Conservation (phyloP, 2,888 invertebrate genomes). For the Helleia helle region DNA sequence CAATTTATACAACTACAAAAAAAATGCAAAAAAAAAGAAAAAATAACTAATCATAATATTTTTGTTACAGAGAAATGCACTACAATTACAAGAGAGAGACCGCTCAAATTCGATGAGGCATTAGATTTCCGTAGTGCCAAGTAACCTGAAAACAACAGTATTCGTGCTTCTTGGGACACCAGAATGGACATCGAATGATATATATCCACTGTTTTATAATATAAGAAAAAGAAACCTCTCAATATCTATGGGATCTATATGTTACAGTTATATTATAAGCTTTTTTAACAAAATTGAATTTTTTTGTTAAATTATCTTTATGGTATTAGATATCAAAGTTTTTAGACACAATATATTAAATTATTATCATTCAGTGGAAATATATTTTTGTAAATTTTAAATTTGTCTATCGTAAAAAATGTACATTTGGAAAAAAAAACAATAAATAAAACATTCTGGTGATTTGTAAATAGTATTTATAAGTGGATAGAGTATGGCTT, state of each 20-base stretch:
- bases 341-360: no score
- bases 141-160: conserved; percentile 40
- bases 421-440: conserved; percentile 1
- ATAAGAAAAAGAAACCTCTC: no score
- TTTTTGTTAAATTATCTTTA: not conserved
- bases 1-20: not conserved
- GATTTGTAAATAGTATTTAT: conserved; percentile 73
- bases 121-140: conserved; percentile 13
- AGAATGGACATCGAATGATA: no score
- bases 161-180: conserved; percentile 65
- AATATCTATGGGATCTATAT: no score
- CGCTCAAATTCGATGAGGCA: conserved; percentile 44
- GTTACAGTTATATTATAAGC: not conserved
- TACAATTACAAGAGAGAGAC: conserved; percentile 60
- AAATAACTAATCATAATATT: not conserved
- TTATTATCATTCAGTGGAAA: not conserved
- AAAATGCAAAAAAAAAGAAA: not conserved
- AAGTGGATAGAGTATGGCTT: conserved; percentile 66
- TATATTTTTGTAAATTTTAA: conserved; percentile 7
- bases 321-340: no score
- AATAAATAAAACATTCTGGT: conserved; percentile 55
- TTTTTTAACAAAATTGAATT: not conserved
- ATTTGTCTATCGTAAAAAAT: not conserved
- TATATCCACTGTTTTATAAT: no score
- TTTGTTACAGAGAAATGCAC: conserved; percentile 67